Conservation (phyloP, 1,140 invertebrate species). For the Pantala flavescens region DNA sequence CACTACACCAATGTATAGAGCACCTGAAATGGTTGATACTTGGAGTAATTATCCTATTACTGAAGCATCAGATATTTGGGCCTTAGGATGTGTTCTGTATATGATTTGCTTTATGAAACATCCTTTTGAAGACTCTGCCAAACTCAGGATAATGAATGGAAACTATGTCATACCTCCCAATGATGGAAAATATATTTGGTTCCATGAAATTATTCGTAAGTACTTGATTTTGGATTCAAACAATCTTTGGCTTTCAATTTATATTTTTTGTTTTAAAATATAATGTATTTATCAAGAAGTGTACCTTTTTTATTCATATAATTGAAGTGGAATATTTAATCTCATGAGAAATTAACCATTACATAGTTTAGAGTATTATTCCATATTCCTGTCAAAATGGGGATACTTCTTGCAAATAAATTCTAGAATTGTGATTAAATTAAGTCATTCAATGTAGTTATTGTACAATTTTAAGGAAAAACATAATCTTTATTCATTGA, state of each 20-base stretch:
- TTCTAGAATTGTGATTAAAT: too few relatives aligned
- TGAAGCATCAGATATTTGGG: slow-evolving; percentile 86
- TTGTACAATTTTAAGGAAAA: too few relatives aligned
- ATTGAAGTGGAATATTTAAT: too few relatives aligned
- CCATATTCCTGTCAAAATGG: too few relatives aligned
- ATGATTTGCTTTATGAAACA: slow-evolving; percentile 86
- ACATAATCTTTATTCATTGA: too few relatives aligned
- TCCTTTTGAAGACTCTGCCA: slow-evolving; percentile 95
- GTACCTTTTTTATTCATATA: too few relatives aligned
- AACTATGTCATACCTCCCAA: slow-evolving; percentile 78
- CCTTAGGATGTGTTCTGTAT: slow-evolving; percentile 91
- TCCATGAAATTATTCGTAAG: slow-evolving; percentile 85
- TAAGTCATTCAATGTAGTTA: too few relatives aligned
- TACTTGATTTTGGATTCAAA: slow-evolving; percentile 22
- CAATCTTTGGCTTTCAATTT: not conserved
- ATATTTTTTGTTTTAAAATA: too few relatives aligned
- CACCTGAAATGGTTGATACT: slow-evolving; percentile 95
- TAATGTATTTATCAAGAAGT: too few relatives aligned
- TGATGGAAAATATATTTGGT: slow-evolving; percentile 68
- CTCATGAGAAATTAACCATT: too few relatives aligned
- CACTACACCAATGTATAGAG: slow-evolving; percentile 80
- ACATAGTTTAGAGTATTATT: too few relatives aligned
- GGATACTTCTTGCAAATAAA: too few relatives aligned
- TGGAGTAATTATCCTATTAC: slow-evolving; percentile 94
- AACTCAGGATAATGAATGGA: slow-evolving; percentile 90